Base-by-base conservation (phyloP, 2,888 invertebrate species). In the Orgyia antiqua region DNA sequence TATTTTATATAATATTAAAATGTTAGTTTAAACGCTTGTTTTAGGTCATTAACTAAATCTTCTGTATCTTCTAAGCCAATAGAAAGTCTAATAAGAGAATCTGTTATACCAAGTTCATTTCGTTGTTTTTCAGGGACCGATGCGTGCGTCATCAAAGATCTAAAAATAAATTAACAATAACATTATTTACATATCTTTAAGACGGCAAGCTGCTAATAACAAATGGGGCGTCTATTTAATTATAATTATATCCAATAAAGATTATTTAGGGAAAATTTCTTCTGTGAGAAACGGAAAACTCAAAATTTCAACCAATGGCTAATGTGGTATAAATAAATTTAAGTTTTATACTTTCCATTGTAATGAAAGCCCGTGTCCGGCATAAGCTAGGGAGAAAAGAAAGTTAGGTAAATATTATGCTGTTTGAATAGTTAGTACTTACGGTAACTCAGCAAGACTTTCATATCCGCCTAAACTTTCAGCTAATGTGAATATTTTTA, bases 391-490 rank as follows among this genome's bases (percentile, higher is more conserved):
- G n/a, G n/a, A n/a, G n/a, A n/a, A n/a, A n/a, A n/a, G n/a, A n/a
- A n/a, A n/a, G n/a, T n/a, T n/a, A 1, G 9, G 23, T 21, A 15
- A 11, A 25, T 12, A 24, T 12, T 6, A 1, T 8, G 10, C 10
- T n/a, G 10, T 4, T 7, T 13, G 8, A 17, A 13, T 17, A 4
- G 18, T 6, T 21, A 20, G 5, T 39, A 90, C 93, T 90, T 86
- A 95, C 93, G 98, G 98, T 47, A 98, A 87, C 86, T 98, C 97
- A 2, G 96, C 95, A 45, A 99, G 89, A 66, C 96, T 97, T 69
- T 99, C 98, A 60, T 93, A 96, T 33, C 98, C 98, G 27, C 99
- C 99, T 38, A 99, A 89, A 64, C 97, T 98, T 70, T 98, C 98
- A 3, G 98, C 98, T 29, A 97, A 75, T 1, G 89, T 91, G 71